Evolutionary conservation across 2,888 invertebrate genomes (phyloP).

Genomic region (Ethmia dodecea): DNA sequence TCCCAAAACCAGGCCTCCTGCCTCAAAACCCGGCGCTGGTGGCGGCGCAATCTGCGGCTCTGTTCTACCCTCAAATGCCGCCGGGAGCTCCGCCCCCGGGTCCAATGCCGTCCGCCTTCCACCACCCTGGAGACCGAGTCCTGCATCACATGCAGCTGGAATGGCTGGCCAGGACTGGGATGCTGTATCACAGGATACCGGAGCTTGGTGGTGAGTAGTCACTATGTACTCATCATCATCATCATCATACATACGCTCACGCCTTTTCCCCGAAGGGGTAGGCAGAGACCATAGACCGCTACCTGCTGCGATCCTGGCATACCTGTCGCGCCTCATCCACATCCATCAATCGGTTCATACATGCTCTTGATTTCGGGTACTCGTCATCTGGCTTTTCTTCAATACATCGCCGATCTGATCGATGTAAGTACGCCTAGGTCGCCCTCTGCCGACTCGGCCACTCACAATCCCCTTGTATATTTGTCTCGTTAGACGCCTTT

Average conservation of each 20-base stretch:
- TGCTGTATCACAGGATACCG: constrained; percentile 93
- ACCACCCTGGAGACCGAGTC: constrained; percentile 72
- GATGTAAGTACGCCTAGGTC: too few relatives aligned
- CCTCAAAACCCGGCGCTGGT: constrained; percentile 73
- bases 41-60: constrained; percentile 65
- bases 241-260: background rate
- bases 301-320: too few relatives aligned
- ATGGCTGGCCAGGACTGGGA: constrained; percentile 94
- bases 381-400: too few relatives aligned
- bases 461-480: too few relatives aligned
- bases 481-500: too few relatives aligned
- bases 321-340: too few relatives aligned
- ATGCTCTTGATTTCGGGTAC: too few relatives aligned
- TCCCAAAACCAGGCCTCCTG: constrained; percentile 80
- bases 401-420: too few relatives aligned
- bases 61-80: constrained; percentile 58
- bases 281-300: too few relatives aligned
- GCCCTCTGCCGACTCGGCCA: too few relatives aligned
- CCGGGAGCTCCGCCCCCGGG: constrained; percentile 49
- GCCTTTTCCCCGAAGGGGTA: too few relatives aligned
- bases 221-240: background rate
- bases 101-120: constrained; percentile 70
- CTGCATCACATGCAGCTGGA: constrained; percentile 91
- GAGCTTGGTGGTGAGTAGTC: constrained; percentile 85
- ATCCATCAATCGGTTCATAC: too few relatives aligned